Conservation (phyloP, 2,113 vertebrate species). For the Nanorana parkeri region DNA sequence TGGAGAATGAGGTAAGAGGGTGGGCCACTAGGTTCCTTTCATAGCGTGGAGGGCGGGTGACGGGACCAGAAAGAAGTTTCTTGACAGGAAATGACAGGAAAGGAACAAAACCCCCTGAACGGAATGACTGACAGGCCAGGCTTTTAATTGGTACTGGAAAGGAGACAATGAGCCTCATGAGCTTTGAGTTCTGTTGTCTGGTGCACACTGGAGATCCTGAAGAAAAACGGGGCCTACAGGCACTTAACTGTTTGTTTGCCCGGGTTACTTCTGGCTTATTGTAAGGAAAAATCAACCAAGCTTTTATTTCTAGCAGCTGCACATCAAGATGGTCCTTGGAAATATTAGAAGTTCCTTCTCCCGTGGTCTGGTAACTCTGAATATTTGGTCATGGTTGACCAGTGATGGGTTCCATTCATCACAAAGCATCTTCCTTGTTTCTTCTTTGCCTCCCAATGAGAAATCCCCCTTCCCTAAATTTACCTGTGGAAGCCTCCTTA, state of each 20-base stretch:
- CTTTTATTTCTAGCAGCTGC: too few relatives aligned
- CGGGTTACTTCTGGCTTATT: not conserved
- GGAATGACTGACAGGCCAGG: slow-evolving; percentile 32
- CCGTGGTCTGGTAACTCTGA: too few relatives aligned
- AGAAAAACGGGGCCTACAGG: slow-evolving; percentile 12
- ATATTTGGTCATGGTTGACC: too few relatives aligned
- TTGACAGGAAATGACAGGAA: slow-evolving; percentile 56
- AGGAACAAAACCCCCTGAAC: slow-evolving; percentile 43
- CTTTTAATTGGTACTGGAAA: slow-evolving; percentile 46
- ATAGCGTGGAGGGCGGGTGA: slow-evolving; percentile 21
- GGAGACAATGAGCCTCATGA: slow-evolving; percentile 44
- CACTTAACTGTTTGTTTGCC: not conserved
- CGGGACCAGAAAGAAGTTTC: slow-evolving; percentile 31
- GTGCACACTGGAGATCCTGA: slow-evolving; percentile 22
- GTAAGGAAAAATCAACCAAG: too few relatives aligned
- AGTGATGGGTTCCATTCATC: too few relatives aligned
- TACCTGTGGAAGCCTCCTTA: too few relatives aligned
- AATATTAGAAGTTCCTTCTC: too few relatives aligned
- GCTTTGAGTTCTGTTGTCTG: slow-evolving; percentile 40
- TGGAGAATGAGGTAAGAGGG: slow-evolving; percentile 48
- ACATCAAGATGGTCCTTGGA: too few relatives aligned
- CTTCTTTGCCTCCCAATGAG: too few relatives aligned
- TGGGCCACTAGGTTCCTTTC: slow-evolving; percentile 26
- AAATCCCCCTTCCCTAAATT: too few relatives aligned
- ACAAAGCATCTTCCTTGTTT: too few relatives aligned